Conservation (phyloP, 2,797 vertebrate genomes). For the Myotis myotis region DNA sequence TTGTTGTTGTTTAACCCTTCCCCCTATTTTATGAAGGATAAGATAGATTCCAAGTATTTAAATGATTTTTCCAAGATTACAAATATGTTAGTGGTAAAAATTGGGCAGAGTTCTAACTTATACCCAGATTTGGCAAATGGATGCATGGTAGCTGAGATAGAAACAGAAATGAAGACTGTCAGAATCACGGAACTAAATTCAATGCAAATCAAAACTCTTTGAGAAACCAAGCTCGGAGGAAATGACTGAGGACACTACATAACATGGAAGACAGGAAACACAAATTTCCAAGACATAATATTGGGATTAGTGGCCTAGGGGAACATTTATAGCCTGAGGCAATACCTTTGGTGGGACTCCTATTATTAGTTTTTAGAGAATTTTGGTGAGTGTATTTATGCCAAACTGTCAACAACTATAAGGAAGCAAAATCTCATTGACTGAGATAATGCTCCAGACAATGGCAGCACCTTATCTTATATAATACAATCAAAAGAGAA, state of each 20-base stretch:
- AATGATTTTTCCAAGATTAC: neutral
- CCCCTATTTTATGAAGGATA: neutral
- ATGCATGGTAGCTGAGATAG: neutral
- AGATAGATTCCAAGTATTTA: conserved; percentile 1
- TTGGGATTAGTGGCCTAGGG: neutral
- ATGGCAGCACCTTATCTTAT: neutral
- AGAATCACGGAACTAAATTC: neutral
- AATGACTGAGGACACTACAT: neutral
- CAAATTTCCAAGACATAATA: neutral
- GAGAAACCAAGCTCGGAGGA: neutral
- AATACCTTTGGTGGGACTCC: neutral
- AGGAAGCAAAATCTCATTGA: neutral
- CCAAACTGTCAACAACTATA: neutral
- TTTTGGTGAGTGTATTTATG: neutral
- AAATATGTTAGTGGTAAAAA: neutral
- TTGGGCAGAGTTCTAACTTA: neutral
- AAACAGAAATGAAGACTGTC: neutral
- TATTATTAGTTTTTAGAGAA: neutral
- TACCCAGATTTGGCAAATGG: neutral
- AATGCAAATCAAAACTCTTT: neutral
- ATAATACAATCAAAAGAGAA: neutral
- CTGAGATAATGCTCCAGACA: neutral
- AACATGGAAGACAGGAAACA: neutral
- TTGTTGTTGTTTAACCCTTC: neutral
- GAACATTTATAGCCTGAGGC: neutral